Evolutionary conservation across 2,113 vertebrate species (phyloP), one percentile per base, ranked within the genome.

Genomic region (Heterotilapia buettikoferi): DNA sequence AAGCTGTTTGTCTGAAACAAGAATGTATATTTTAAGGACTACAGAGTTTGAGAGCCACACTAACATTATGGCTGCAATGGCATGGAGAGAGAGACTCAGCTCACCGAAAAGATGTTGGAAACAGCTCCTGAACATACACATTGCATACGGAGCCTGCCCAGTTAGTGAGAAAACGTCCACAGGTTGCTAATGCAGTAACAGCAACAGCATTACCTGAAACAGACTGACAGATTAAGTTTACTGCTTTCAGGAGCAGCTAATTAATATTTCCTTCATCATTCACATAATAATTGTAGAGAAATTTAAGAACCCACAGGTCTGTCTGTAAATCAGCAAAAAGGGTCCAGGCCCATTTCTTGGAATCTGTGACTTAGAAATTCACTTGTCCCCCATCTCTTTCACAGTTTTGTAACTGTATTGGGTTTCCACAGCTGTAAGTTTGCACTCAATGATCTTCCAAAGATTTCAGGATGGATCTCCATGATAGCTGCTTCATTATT

Each of bases 1-100:
- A 87, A 6, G 97, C 97, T 0, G 93, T 97, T 91, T 97, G 97
- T 93, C 97, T 98, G 92, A 0, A 88, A 73, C 9, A 16, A 31
- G 38, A 88, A 81, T 9, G 11, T 12, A 56, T 26, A 43, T 73
- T 26, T 56, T 53, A 40, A 73, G 24, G 43, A 78, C 16, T 78
- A 31, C 2, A 36, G 59, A 52, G 29, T 33, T 50, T 38, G 9
- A 57, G 31, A 45, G 10, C 45, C 6, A 78, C 73, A 31, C 1
- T 31, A 78, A 11, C 2, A 78, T 78, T 52, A 50, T 31, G 45
- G 40, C 24, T 50, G 26, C 71, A 76, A 31, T 50, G 43, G 4
- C 16, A 19, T 19, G 71, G 43, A 45, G 21, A 18, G 24, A 76
- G 19, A 9, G 5, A 33, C 18, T 68, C 26, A 18, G 3, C 91